phyloP scores from a whole-genome alignment of 2,888 invertebrate genomes.

The Dolichomitus sp. region DNA sequence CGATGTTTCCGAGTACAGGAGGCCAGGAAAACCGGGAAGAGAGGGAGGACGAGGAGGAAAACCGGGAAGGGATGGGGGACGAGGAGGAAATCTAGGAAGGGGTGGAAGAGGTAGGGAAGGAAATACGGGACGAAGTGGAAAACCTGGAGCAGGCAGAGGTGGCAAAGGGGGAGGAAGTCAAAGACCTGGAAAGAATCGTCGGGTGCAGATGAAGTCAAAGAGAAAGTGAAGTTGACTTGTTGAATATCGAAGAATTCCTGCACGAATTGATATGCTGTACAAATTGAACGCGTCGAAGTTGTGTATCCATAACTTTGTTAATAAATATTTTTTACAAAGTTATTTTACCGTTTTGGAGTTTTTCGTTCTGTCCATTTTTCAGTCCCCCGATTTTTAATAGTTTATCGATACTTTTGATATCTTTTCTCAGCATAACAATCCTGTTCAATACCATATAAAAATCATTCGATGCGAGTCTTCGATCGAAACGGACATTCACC shows the following conservation, averaged over 20 bases:
- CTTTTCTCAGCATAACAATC: neutral
- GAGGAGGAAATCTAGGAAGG: constrained; percentile 47
- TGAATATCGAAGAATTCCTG: neutral
- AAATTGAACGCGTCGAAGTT: constrained; percentile 34
- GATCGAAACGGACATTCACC: too few relatives aligned
- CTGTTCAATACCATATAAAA: too few relatives aligned
- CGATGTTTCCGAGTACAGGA: constrained; percentile 88
- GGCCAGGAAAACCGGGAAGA: constrained; percentile 79
- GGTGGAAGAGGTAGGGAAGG: constrained; percentile 60
- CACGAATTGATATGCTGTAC: constrained; percentile 29
- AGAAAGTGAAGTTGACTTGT: constrained; percentile 73
- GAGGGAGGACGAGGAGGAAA: constrained; percentile 68
- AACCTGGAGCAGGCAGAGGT: constrained; percentile 53
- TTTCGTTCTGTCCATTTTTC: neutral
- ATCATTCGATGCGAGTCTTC: too few relatives aligned
- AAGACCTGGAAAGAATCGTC: constrained; percentile 86
- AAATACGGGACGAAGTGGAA: constrained; percentile 61
- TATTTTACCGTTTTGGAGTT: neutral
- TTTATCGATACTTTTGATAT: too few relatives aligned
- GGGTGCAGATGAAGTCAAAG: constrained; percentile 86
- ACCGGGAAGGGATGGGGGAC: constrained; percentile 57
- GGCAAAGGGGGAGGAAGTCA: constrained; percentile 65
- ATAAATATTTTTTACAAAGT: constrained; percentile 48
- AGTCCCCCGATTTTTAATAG: too few relatives aligned
- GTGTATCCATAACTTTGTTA: constrained; percentile 30